A percentile compares a stretch with the other conserved stretches of the same genome.
Evolutionary conservation across 2,113 vertebrate species (phyloP).

Genomic region (Nibea coibor): DNA sequence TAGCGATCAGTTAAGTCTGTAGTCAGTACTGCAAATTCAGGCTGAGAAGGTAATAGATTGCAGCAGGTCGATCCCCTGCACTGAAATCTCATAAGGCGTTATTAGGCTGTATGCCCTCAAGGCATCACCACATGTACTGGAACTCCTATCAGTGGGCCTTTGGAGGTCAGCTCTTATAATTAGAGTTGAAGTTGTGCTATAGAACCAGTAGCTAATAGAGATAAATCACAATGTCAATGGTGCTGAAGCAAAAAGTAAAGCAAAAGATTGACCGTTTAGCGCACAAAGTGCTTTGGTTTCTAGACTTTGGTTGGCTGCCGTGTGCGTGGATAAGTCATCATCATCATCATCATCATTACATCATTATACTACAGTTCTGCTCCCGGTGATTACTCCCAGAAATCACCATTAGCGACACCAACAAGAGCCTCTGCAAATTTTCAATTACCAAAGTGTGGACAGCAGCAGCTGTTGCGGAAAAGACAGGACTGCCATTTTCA

Average conservation of each 20-base stretch:
- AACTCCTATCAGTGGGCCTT: not conserved
- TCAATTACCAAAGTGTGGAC: not conserved
- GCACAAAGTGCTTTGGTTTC: not conserved
- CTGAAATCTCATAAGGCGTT: constrained; percentile 38
- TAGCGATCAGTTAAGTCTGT: constrained; percentile 30
- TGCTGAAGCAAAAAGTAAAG: not conserved
- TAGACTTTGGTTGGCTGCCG: not conserved
- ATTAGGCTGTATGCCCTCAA: constrained; percentile 33
- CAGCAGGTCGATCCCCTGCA: not conserved
- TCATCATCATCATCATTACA: not conserved
- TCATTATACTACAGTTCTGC: not conserved
- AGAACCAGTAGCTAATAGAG: constrained; percentile 31
- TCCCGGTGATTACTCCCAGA: not conserved
- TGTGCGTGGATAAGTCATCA: constrained; percentile 2
- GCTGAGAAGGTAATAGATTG: constrained; percentile 14
- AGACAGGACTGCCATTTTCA: not conserved
- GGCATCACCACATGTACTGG: constrained; percentile 20
- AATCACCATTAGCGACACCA: not conserved
- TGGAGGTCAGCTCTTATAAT: constrained; percentile 23
- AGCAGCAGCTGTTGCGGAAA: not conserved
- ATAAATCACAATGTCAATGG: constrained; percentile 41
- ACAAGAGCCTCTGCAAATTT: not conserved
- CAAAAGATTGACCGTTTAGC: constrained; percentile 12
- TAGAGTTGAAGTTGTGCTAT: constrained; percentile 18
- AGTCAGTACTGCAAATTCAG: not conserved